A percentile compares a stretch with the other conserved stretches of the same genome.
Evolutionary conservation across 2,797 vertebrate species (phyloP).

Genomic region (Scolopax rusticola): DNA sequence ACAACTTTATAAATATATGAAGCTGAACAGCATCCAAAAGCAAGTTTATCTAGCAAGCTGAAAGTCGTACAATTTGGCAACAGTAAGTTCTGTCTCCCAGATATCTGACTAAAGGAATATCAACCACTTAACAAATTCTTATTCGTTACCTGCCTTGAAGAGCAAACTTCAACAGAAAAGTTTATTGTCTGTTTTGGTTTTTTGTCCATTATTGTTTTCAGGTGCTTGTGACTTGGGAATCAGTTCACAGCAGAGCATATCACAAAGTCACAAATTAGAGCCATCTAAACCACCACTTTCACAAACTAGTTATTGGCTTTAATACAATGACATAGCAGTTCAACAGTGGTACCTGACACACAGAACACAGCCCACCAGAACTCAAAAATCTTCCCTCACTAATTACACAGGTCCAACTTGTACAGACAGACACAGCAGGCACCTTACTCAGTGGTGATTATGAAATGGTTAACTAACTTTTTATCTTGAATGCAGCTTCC

Average conservation of each 20-base stretch:
- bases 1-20: neutral
- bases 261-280: neutral
- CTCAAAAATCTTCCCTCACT: neutral
- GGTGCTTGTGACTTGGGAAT: neutral
- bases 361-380: neutral
- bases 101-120: neutral
- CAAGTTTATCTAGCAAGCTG: neutral
- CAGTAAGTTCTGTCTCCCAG: neutral
- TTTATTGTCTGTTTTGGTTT: neutral
- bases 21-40: neutral
- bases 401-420: neutral
- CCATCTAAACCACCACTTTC: neutral
- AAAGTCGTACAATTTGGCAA: neutral
- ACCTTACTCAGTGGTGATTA: too few relatives aligned
- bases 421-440: rapidly evolving
- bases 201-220: neutral
- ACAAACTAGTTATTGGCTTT: neutral
- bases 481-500: neutral
- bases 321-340: neutral
- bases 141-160: neutral
- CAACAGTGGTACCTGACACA: neutral
- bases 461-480: neutral
- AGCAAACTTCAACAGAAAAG: neutral
- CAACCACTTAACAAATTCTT: neutral
- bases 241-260: neutral